Base-by-base conservation (phyloP, 2,888 invertebrate species). In the Oligia latruncula region DNA sequence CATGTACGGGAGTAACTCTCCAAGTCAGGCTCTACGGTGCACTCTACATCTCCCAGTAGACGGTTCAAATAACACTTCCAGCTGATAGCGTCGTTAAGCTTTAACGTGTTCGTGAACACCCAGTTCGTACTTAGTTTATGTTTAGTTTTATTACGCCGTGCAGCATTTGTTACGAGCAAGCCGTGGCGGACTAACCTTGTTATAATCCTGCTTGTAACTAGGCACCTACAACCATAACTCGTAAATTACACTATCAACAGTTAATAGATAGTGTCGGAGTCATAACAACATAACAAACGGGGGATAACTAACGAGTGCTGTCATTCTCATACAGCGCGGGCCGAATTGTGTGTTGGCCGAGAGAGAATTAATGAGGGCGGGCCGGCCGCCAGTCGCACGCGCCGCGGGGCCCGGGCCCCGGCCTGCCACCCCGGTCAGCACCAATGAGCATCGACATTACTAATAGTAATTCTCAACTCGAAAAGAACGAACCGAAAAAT, bases 241-340 rank as follows among this genome's bases (percentile, higher is more conserved):
- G 85, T 90, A 90, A 91, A 92, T 90, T 90, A 92, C 85, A 86
- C 85, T 90, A 91, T 93, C 90, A 90, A 89, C 87, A 90, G 90
- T 91, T 93, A 92, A 93, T 93, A 93, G 92, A 93, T 93, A 93
- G 92, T 93, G 92, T 92, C 89, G 88, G 90, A 90, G 90, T 92
- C 92, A 92, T 92, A 93, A 92, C 93, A 93, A 92, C 92, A 90
- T 90, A 90, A 90, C 90, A 88, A 92, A 88, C 88, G 88, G 89
- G 87, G 92, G 93, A 89, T 94, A 94, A 94, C 92, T 93, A 95
- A 95, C 93, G 94, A 93, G 92, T 91, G 92, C 93, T 94, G 94
- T 94, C 95, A 94, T 92, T 93, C 92, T 92, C 93, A 94, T 92
- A 92, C 92, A 92, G 91, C 88, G 91, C 88, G 84, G 90, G 87